phyloP scores from a whole-genome alignment of 2,797 vertebrate genomes.

The Rhabdophis nuchalis region DNA sequence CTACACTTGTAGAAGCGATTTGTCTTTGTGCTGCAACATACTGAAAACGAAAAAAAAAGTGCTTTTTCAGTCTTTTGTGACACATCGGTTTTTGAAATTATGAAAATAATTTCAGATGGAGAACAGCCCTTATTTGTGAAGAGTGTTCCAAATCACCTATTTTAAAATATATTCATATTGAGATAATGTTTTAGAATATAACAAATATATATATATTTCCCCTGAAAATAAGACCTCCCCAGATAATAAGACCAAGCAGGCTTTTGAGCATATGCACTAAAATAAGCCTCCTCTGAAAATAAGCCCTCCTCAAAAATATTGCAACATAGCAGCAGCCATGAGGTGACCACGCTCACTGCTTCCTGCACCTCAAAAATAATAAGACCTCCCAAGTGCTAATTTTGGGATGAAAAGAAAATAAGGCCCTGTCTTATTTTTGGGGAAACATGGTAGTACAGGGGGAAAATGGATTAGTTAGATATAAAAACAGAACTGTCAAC shows the following conservation, averaged over 20 bases:
- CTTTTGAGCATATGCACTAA: no score
- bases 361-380: no score
- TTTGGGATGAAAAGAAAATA: no score
- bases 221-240: no score
- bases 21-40: constrained; percentile 76
- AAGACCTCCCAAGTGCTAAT: no score
- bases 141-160: neutral
- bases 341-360: no score
- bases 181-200: neutral
- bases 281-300: no score
- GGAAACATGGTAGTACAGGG: neutral
- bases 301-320: no score
- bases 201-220: neutral
- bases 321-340: no score
- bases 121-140: neutral
- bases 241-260: no score
- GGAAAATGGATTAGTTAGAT: neutral
- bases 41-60: constrained; percentile 55
- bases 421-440: no score
- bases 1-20: constrained; percentile 76
- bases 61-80: constrained; percentile 28
- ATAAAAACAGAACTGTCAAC: neutral
- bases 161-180: neutral
- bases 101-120: neutral
- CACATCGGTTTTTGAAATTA: neutral